Evolutionary conservation across 2,797 vertebrate genomes (phyloP).

Genomic region (Astyanax mexicanus): DNA sequence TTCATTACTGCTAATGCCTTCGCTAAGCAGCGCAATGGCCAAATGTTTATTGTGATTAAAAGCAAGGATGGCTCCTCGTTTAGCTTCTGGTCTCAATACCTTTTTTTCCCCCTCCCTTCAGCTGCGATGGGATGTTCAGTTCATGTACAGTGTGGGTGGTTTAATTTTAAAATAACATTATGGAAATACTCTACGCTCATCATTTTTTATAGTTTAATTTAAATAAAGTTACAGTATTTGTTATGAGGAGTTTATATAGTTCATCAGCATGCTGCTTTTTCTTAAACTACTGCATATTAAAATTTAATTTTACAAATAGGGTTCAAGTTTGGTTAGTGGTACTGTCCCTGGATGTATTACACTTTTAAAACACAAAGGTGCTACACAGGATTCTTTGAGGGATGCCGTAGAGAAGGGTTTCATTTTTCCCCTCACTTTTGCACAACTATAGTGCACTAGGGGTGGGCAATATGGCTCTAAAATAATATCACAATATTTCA

Average conservation of each 20-base stretch:
- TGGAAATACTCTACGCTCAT: constrained; percentile 30
- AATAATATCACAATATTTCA: no score
- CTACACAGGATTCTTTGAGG: no score
- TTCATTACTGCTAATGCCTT: background rate
- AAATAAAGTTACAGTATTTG: no score
- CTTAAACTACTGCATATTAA: constrained; percentile 34
- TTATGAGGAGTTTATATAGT: no score
- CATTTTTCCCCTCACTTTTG: no score
- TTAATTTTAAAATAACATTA: constrained; percentile 20
- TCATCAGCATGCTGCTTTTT: constrained; percentile 20
- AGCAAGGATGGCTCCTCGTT: background rate
- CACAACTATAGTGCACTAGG: no score
- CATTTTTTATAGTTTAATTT: constrained; percentile 28
- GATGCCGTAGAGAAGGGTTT: no score
- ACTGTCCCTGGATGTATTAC: constrained; percentile 5
- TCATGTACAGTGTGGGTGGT: constrained; percentile 19
- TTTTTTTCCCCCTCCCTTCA: constrained; percentile 56
- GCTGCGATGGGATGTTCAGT: constrained; percentile 50
- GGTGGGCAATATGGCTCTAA: no score
- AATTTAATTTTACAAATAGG: constrained; percentile 50
- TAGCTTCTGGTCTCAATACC: constrained; percentile 52
- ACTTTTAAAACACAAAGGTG: no score
- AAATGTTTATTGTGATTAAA: constrained; percentile 1
- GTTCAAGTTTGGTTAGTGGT: constrained; percentile 51
- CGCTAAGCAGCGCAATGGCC: background rate